Percentiles rank a stretch among this genome's conserved stretches.
These are phyloP conservation scores for Heptranchias perlo DNA, from an alignment of 2,113 vertebrate genomes.

Conservation along the genomic window DNA sequence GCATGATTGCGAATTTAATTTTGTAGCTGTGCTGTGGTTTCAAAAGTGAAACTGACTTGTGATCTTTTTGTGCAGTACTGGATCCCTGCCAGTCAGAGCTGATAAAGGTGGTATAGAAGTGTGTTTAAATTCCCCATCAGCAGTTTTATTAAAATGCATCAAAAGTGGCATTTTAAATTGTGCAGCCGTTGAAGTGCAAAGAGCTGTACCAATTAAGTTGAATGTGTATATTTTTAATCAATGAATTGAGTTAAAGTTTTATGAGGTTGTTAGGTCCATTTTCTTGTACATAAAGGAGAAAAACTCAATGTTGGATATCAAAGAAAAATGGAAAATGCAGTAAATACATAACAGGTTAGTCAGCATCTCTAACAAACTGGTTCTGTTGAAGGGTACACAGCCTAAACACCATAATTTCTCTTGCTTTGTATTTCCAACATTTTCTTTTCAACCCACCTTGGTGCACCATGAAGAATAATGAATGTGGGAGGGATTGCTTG, in stretches of 20 bases:
- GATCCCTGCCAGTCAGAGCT: neutral
- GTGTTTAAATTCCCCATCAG: neutral
- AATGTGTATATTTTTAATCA: neutral
- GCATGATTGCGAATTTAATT: slow-evolving; percentile 13
- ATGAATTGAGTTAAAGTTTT: neutral
- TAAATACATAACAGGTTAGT: neutral
- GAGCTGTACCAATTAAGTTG: neutral
- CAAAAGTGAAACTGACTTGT: slow-evolving; percentile 19
- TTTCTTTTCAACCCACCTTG: neutral
- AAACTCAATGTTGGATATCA: neutral
- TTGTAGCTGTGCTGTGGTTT: neutral
- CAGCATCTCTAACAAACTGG: neutral
- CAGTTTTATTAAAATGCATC: neutral
- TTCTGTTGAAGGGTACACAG: neutral
- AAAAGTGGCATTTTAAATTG: neutral
- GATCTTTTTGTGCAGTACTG: neutral
- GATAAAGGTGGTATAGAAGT: neutral
- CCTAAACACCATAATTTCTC: neutral
- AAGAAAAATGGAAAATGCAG: neutral
- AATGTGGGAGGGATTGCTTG: neutral
- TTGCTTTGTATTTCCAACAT: neutral
- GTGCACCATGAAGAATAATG: neutral
- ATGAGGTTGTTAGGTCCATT: neutral
- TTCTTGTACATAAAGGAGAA: neutral
- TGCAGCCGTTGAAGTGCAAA: neutral